phyloP scores from a whole-genome alignment of 2,797 vertebrate genomes.

The Phrynocephalus vlangalii region DNA sequence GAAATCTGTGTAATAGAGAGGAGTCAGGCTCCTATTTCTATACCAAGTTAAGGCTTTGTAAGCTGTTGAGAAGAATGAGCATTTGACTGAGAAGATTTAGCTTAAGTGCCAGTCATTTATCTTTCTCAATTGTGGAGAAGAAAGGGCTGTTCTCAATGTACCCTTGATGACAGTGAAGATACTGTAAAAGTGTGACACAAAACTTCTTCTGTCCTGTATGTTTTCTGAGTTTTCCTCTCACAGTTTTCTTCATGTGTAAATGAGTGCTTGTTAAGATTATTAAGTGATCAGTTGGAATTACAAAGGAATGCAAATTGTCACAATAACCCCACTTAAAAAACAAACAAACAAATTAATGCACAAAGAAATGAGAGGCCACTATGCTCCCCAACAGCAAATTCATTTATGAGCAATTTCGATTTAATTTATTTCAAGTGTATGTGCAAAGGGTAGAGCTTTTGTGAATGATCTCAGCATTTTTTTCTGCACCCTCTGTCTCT shows the following conservation, averaged over 20 bases:
- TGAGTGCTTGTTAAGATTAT: conserved; percentile 71
- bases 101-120: conserved; percentile 51
- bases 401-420: neutral
- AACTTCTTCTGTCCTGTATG: conserved; percentile 59
- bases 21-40: conserved; percentile 46
- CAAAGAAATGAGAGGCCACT: neutral
- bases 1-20: conserved; percentile 41
- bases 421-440: neutral
- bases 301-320: conserved; percentile 13
- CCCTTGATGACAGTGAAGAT: conserved; percentile 57
- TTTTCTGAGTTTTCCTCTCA: conserved; percentile 70
- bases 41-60: conserved; percentile 56
- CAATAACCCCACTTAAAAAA: neutral
- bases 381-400: neutral
- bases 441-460: neutral
- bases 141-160: conserved; percentile 57
- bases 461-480: too few species aligned
- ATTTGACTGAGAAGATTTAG: conserved; percentile 48
- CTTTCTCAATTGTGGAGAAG: conserved; percentile 56
- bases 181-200: conserved; percentile 46
- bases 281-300: conserved; percentile 59
- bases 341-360: neutral
- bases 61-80: conserved; percentile 50
- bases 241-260: conserved; percentile 70
- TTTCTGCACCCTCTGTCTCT: too few species aligned